Evolutionary conservation across 2,888 invertebrate genomes (phyloP).

Genomic region (Drosophila sordidula): DNA sequence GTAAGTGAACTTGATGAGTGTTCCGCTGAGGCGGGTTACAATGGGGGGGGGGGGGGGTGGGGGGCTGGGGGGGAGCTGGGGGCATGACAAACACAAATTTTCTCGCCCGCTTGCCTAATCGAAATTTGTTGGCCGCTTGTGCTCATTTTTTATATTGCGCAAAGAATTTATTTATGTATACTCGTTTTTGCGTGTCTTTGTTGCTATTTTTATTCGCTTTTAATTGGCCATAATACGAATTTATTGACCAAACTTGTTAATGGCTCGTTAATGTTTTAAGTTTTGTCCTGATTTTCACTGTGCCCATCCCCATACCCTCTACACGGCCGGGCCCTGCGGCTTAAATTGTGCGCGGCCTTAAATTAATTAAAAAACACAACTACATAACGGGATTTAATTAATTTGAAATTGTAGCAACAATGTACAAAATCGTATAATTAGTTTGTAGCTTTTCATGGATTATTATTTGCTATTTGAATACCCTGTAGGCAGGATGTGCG

Average conservation of each 20-base stretch:
- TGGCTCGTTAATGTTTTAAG: constrained; percentile 76
- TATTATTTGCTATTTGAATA: constrained; percentile 28
- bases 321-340: neutral
- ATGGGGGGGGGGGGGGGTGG: neutral
- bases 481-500: neutral
- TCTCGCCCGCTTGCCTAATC: constrained; percentile 69
- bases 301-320: neutral
- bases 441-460: constrained; percentile 28
- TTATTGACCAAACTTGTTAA: constrained; percentile 78
- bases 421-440: constrained; percentile 34
- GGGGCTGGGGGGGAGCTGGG: constrained; percentile 5
- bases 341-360: neutral
- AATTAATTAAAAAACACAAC: constrained; percentile 25
- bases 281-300: constrained; percentile 51
- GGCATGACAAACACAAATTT: constrained; percentile 72
- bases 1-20: constrained; percentile 77
- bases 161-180: constrained; percentile 52
- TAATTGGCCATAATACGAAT: constrained; percentile 80
- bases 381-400: constrained; percentile 27
- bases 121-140: constrained; percentile 79
- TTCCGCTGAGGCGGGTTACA: constrained; percentile 11
- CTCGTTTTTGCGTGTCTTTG: constrained; percentile 24
- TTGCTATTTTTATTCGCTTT: constrained; percentile 69
- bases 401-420: constrained; percentile 35
- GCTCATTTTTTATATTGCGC: constrained; percentile 52